phyloP scores from a whole-genome alignment of 1,140 invertebrate genomes.

The Apis dorsata region DNA sequence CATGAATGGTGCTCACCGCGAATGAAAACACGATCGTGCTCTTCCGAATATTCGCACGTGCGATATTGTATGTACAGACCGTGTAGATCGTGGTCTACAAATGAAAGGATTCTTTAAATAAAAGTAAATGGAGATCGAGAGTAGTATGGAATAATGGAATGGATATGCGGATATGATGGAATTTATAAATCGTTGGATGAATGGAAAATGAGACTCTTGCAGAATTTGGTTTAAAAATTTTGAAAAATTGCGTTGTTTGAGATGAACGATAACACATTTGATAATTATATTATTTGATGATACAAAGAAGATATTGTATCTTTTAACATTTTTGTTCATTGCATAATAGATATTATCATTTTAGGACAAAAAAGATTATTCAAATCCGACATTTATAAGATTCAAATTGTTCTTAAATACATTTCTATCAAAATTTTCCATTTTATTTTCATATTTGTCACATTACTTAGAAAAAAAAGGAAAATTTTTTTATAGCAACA shows the following conservation, averaged over 20 bases:
- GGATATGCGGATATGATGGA: too few relatives aligned
- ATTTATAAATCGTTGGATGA: background rate
- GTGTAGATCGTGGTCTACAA: background rate
- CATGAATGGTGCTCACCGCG: slow-evolving; percentile 43
- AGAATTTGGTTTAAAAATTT: background rate
- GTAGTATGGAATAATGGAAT: background rate
- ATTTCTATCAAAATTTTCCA: too few relatives aligned
- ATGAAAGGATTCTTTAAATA: background rate
- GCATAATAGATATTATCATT: too few relatives aligned
- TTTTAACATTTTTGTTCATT: too few relatives aligned
- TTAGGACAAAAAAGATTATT: too few relatives aligned
- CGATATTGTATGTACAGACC: background rate
- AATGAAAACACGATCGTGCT: slow-evolving; percentile 5
- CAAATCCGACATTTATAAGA: too few relatives aligned
- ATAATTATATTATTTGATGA: too few relatives aligned
- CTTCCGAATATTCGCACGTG: slow-evolving; percentile 21
- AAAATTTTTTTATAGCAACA: background rate
- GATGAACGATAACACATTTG: too few relatives aligned
- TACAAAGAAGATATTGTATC: too few relatives aligned
- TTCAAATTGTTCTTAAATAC: too few relatives aligned
- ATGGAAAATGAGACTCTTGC: background rate
- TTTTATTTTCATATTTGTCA: too few relatives aligned
- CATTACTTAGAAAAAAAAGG: background rate
- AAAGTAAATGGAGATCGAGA: too few relatives aligned
- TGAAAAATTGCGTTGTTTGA: background rate